A percentile compares a stretch with the other conserved stretches of the same genome.
phyloP scores from a whole-genome alignment of 2,113 vertebrate genomes.

The Corythoichthys intestinalis region DNA sequence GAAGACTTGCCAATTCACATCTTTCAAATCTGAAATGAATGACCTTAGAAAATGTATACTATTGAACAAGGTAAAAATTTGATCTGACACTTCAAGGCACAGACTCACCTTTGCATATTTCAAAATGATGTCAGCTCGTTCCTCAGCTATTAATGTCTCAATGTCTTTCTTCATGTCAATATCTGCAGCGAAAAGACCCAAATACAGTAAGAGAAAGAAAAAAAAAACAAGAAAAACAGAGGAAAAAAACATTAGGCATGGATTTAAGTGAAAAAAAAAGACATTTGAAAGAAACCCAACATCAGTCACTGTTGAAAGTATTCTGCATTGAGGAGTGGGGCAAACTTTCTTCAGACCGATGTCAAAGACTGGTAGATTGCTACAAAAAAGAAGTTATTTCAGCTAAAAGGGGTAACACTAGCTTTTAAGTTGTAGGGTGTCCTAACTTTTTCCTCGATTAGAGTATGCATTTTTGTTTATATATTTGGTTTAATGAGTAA shows the following conservation, averaged over 20 bases:
- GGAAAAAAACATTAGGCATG: background rate
- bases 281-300: too few relatives aligned
- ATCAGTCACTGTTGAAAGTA: too few relatives aligned
- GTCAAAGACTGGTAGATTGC: too few relatives aligned
- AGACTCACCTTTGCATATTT: slow-evolving; percentile 84
- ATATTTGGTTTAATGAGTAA: too few relatives aligned
- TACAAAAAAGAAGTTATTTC: too few relatives aligned
- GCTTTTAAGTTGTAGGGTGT: too few relatives aligned
- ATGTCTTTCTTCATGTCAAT: slow-evolving; percentile 94
- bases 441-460: too few relatives aligned
- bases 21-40: background rate
- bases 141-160: slow-evolving; percentile 82
- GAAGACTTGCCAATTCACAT: background rate
- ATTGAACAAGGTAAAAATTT: background rate
- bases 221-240: background rate
- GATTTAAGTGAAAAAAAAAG: too few relatives aligned
- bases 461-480: too few relatives aligned
- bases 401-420: too few relatives aligned
- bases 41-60: background rate
- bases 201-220: background rate
- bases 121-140: slow-evolving; percentile 83
- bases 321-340: too few relatives aligned
- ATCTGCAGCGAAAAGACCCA: slow-evolving; percentile 60
- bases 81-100: background rate
- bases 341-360: too few relatives aligned